Evolutionary conservation across 2,888 invertebrate species (phyloP), one percentile per base, ranked within the genome.

Genomic region (Agonum fuliginosum): DNA sequence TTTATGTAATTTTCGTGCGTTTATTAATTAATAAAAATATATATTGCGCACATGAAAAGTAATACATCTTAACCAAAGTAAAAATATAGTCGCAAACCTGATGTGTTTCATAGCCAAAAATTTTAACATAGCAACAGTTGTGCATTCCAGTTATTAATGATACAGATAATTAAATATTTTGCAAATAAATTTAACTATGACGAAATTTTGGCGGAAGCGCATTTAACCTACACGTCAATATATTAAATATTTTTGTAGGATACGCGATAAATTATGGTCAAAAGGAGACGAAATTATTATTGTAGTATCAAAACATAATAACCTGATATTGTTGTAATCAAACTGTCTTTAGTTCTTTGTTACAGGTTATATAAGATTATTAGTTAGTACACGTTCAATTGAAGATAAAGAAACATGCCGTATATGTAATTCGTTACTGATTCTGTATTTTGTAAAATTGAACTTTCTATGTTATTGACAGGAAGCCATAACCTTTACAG

Each of bases 151-250:
- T 34, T 62, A 67, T 67, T 67, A 67, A 67, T 67, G 67, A 37
- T 67, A 19, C 37, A 67, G 22, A 41, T 67, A 67, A 41, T 67
- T 41, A 67, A 58, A 58, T 48, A 48, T 58, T 58, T 27, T 6
- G 20, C 48, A 30, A 58, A 58, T 65, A 65, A 65, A 34, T 65
- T 65, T 14, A 41, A 54, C 54, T 1, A 12, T 41, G 20, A n/a
- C 12, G 41, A 22, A 41, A 41, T 37, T 37, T 67, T 67, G 67
- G 37, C 67, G 67, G 67, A 67, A 67, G 41, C 22, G 19, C 14
- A 8, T 24, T 2, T 10, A 46, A 46, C 17, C 17, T 30, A 30
- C 30, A 12, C 17, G 17, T 12, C 17, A 46, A 46, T 46, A 2
- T 46, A 46, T 46, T 4, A 46, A 17, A 46, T 46, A 46, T 46